These are phyloP conservation scores for Anguilla marmorata DNA, from an alignment of 2,797 vertebrate species.

Conservation along the genomic window DNA sequence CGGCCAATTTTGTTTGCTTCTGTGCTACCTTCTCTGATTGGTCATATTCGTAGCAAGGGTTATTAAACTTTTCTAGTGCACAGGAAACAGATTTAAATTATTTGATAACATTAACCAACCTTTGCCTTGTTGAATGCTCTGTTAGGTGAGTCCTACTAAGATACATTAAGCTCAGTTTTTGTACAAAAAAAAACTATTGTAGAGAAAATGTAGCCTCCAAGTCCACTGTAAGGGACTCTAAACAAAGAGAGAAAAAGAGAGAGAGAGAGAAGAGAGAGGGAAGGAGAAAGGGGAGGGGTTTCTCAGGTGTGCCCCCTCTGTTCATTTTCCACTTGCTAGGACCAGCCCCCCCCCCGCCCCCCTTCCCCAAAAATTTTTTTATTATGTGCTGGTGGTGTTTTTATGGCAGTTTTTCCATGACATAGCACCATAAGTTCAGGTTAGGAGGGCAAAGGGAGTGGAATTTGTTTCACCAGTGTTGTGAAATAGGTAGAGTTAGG, in stretches of 20 bases:
- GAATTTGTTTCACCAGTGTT: constrained; percentile 31
- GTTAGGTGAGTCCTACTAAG: no score
- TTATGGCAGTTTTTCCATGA: constrained; percentile 36
- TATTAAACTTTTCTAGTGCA: not conserved
- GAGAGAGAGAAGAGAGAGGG: not conserved
- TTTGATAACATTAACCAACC: no score
- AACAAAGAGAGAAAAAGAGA: no score
- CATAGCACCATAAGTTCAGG: constrained; percentile 26
- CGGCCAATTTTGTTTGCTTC: not conserved
- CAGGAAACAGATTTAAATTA: not conserved
- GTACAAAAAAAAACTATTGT: no score
- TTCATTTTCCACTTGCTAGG: constrained; percentile 28
- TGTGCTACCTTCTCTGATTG: not conserved
- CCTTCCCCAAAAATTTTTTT: not conserved
- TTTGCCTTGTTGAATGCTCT: no score
- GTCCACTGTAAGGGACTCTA: no score
- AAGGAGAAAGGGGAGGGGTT: not conserved
- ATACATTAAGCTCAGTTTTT: no score
- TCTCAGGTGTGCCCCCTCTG: not conserved
- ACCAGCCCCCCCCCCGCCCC: not conserved
- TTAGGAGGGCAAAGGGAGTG: constrained; percentile 21
- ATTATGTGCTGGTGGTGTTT: constrained; percentile 26
- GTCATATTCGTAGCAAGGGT: no score
- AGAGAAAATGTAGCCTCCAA: no score
- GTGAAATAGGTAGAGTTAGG: constrained; percentile 25